Conservation (phyloP, 2,797 vertebrate species). For the Trachurus trachurus region DNA sequence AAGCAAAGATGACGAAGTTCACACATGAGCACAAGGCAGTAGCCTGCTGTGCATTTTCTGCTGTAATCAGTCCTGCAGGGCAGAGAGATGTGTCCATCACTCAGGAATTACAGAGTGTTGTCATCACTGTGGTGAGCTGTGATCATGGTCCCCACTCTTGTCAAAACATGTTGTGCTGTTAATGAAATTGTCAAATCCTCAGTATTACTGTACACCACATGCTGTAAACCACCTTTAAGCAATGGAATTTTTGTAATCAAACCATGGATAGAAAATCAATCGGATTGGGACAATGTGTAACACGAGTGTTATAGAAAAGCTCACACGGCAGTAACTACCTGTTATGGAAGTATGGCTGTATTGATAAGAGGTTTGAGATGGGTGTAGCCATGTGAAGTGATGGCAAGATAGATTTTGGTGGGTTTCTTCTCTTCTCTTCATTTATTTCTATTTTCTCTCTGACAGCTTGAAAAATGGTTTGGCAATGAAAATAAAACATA, state of each 20-base stretch:
- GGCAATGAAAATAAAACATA: constrained; percentile 72
- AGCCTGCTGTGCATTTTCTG: constrained; percentile 50
- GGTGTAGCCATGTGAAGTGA: constrained; percentile 37
- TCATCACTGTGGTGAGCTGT: constrained; percentile 23
- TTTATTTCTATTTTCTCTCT: constrained; percentile 71
- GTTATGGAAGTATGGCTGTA: constrained; percentile 18
- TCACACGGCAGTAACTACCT: constrained; percentile 21
- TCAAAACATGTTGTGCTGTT: constrained; percentile 34
- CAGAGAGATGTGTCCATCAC: constrained; percentile 52
- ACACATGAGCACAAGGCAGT: constrained; percentile 52
- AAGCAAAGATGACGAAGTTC: constrained; percentile 70
- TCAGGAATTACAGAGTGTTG: no score
- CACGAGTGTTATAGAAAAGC: constrained; percentile 28
- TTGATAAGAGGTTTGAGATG: constrained; percentile 40
- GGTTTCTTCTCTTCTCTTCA: constrained; percentile 48
- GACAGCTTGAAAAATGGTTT: constrained; percentile 78
- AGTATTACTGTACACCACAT: constrained; percentile 15
- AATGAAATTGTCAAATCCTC: constrained; percentile 69
- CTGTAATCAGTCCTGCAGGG: constrained; percentile 49
- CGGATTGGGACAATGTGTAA: constrained; percentile 34
- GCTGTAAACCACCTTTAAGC: constrained; percentile 32
- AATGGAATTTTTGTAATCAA: constrained; percentile 50
- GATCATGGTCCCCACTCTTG: constrained; percentile 46
- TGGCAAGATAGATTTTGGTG: constrained; percentile 42
- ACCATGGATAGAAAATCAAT: constrained; percentile 58